phyloP scores from a whole-genome alignment of 1,140 invertebrate genomes.

The Heliothis virescens region DNA sequence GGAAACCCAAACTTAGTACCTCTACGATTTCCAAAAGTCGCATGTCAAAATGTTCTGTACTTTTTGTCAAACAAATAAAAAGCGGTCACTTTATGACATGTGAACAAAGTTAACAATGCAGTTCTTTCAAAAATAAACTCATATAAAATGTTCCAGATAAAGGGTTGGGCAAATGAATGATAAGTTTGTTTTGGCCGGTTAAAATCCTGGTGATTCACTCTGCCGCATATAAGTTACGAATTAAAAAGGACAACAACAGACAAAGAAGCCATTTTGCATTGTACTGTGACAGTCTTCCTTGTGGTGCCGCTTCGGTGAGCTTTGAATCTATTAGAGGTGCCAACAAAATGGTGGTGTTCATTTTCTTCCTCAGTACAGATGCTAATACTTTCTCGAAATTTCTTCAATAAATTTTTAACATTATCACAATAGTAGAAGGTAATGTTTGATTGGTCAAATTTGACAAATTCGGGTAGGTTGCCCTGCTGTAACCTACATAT shows the following conservation, averaged over 20 bases:
- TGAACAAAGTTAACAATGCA: conserved; percentile 22
- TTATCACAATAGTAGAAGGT: too few relatives aligned
- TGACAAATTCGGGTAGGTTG: too few relatives aligned
- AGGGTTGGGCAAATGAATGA: background rate
- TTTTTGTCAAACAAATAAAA: conserved; percentile 54
- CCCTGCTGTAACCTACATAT: too few relatives aligned
- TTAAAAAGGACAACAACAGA: conserved; percentile 84
- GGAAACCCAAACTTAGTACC: conserved; percentile 5
- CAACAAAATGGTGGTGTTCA: background rate
- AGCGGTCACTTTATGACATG: conserved; percentile 31
- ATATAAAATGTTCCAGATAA: conserved; percentile 5
- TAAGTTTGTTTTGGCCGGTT: conserved; percentile 45
- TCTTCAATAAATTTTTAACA: too few relatives aligned
- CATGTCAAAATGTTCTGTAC: conserved; percentile 50
- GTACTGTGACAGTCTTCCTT: conserved; percentile 81
- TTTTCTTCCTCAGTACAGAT: background rate
- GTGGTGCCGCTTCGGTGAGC: conserved; percentile 72
- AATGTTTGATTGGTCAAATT: too few relatives aligned
- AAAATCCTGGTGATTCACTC: conserved; percentile 78
- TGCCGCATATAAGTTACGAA: conserved; percentile 84
- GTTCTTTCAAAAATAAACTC: background rate
- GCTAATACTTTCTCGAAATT: too few relatives aligned
- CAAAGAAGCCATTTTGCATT: conserved; percentile 85
- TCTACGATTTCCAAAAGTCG: conserved; percentile 53
- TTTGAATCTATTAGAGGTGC: conserved; percentile 61